Conservation (phyloP, 1,140 invertebrate genomes). For the Rhizoglyphus robini region DNA sequence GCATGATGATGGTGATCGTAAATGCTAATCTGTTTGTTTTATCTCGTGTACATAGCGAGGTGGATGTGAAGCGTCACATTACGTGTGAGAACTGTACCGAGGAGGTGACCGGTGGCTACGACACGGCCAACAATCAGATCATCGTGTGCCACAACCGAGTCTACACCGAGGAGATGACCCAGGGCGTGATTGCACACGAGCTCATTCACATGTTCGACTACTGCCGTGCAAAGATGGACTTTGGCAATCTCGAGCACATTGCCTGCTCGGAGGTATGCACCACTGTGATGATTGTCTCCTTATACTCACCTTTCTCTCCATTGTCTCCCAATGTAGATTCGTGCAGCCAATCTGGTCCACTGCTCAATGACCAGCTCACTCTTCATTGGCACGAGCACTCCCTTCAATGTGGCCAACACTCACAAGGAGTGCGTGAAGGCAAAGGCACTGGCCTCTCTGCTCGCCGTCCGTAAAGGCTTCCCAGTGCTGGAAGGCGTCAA, state of each 20-base stretch:
- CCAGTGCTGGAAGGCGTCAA: conserved; percentile 50
- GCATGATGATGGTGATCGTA: not conserved
- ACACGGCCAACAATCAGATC: conserved; percentile 73
- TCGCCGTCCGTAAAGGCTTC: conserved; percentile 58
- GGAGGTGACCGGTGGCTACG: conserved; percentile 75
- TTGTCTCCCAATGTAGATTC: too few species aligned
- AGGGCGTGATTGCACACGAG: conserved; percentile 73
- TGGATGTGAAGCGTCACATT: conserved; percentile 71
- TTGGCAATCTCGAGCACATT: conserved; percentile 76
- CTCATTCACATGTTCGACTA: conserved; percentile 94
- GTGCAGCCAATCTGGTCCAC: conserved; percentile 67
- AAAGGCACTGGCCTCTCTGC: conserved; percentile 66
- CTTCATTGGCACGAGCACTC: conserved; percentile 55
- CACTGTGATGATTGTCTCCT: too few species aligned
- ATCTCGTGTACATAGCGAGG: conserved; percentile 38
- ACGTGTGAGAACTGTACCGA: conserved; percentile 76
- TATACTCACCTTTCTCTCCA: too few species aligned
- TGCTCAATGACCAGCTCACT: conserved; percentile 72
- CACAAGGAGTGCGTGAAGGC: conserved; percentile 76
- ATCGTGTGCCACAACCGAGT: conserved; percentile 80
- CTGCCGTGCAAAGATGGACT: conserved; percentile 73
- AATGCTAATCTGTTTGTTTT: not conserved
- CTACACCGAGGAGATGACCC: conserved; percentile 42
- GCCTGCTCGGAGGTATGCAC: conserved; percentile 87
- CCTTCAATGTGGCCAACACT: conserved; percentile 51